Evolutionary conservation across 2,888 invertebrate genomes (phyloP), one percentile per base, ranked within the genome.

Genomic region (Chymomyza fuscimana): DNA sequence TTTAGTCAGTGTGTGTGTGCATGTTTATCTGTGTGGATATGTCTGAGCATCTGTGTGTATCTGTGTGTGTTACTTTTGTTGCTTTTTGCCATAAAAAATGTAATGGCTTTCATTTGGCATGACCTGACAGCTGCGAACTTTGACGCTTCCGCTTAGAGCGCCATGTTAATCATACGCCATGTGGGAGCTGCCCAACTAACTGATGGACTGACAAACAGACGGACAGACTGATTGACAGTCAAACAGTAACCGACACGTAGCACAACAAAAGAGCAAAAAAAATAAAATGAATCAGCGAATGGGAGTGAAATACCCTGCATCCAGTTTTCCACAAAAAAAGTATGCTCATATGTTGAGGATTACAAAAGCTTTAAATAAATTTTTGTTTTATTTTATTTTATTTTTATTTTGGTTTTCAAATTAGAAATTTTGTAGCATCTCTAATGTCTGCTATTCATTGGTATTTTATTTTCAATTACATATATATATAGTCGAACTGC

Each of bases 41-140:
- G 32, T 32, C 2, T 7, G 32, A 32, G 32, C 6, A 32, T 51
- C n/a, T 51, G 5, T 51, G 15, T 51, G 5, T 51, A 51, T 5
- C 16, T 51, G 51, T 51, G 5, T 15, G 9, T 54, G 19, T 54
- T 54, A n/a, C 22, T 54, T 16, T 19, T 54, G 58, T 25, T 58
- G 7, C 58, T 15, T 58, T 7, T 25, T 54, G 19, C 32, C n/a
- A 36, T 60, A 25, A 60, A 60, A 60, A 60, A 36, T 60, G 32
- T 60, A 60, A 60, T 60, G 36, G 60, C 60, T 60, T 60, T 60
- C 60, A 60, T 60, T 60, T 60, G 60, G 36, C 60, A 60, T 60
- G 60, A 60, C 60, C 29, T 32, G 60, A n/a, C 60, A 60, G 60
- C 60, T 60, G 60, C 16, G 60, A 60, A 60, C 60, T 60, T 60